These are phyloP conservation scores for Caranx ignobilis DNA, from an alignment of 2,113 vertebrate genomes.

Conservation along the genomic window DNA sequence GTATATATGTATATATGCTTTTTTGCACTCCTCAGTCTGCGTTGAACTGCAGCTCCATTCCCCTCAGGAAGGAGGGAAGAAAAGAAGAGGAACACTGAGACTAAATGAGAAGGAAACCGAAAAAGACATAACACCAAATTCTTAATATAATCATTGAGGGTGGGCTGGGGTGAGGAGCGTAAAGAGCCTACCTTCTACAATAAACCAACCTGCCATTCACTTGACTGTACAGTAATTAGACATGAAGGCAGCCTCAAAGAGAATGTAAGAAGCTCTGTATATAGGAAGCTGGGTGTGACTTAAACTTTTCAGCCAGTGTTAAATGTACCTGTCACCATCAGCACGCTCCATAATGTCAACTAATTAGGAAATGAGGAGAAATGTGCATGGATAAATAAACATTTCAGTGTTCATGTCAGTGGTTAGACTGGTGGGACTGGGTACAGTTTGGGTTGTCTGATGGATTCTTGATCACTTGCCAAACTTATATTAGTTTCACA, in stretches of 20 bases:
- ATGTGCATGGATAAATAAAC: slow-evolving; percentile 75
- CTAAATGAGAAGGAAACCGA: slow-evolving; percentile 23
- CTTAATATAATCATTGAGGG: slow-evolving; percentile 28
- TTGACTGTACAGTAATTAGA: slow-evolving; percentile 61
- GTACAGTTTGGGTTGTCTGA: slow-evolving; percentile 52
- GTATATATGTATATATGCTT: neutral
- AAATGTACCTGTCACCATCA: slow-evolving; percentile 74
- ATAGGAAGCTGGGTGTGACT: slow-evolving; percentile 65
- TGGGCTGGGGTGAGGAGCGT: slow-evolving; percentile 9
- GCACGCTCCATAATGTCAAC: slow-evolving; percentile 66
- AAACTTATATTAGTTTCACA: slow-evolving; percentile 43
- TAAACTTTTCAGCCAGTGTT: slow-evolving; percentile 69
- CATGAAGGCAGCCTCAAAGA: slow-evolving; percentile 48
- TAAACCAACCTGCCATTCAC: slow-evolving; percentile 63
- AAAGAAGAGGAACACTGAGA: slow-evolving; percentile 6
- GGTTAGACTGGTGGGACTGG: slow-evolving; percentile 44
- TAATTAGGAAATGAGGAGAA: slow-evolving; percentile 66
- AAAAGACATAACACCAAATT: slow-evolving; percentile 37
- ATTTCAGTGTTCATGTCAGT: slow-evolving; percentile 43
- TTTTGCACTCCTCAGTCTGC: slow-evolving; percentile 23
- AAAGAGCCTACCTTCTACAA: slow-evolving; percentile 29
- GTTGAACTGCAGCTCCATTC: neutral
- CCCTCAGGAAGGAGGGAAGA: neutral
- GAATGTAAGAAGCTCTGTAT: slow-evolving; percentile 52
- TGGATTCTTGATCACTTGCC: slow-evolving; percentile 57